A percentile compares a stretch with the other conserved stretches of the same genome.
Evolutionary conservation across 1,140 invertebrate genomes (phyloP).

Genomic region (Solen grandis): DNA sequence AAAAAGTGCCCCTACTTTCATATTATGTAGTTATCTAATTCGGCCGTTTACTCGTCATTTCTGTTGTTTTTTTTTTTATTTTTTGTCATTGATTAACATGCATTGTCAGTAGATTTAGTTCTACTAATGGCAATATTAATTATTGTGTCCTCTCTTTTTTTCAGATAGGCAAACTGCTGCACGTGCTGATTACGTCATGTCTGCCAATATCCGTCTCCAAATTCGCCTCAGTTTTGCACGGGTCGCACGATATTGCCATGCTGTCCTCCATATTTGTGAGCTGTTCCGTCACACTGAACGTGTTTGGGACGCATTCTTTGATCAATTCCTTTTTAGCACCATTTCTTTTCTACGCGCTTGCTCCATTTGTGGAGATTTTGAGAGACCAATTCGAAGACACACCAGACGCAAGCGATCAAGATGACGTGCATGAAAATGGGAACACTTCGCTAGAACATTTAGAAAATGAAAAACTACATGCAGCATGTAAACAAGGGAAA

Average conservation of each 20-base stretch:
- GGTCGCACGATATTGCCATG: constrained; percentile 60
- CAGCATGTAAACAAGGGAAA: too few species aligned
- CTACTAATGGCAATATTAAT: neutral
- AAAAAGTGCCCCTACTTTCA: too few species aligned
- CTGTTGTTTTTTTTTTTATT: too few species aligned
- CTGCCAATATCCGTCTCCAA: constrained; percentile 66
- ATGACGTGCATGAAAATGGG: too few species aligned
- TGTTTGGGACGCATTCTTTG: constrained; percentile 74
- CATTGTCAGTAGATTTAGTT: too few species aligned
- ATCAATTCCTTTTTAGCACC: constrained; percentile 74
- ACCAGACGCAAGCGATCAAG: too few species aligned
- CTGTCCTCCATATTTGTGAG: constrained; percentile 67
- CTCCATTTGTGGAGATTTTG: constrained; percentile 39
- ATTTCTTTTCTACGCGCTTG: constrained; percentile 62
- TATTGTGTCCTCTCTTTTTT: constrained; percentile 35
- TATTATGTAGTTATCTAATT: too few species aligned
- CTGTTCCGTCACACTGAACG: constrained; percentile 67
- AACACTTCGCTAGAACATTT: too few species aligned
- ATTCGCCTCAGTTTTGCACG: constrained; percentile 56
- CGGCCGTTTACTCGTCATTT: too few species aligned
- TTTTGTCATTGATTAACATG: too few species aligned
- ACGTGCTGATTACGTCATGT: constrained; percentile 68
- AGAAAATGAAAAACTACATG: too few species aligned
- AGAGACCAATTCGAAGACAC: too few species aligned
- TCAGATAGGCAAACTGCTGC: constrained; percentile 69